Evolutionary conservation across 2,797 vertebrate genomes (phyloP).

Genomic region (Pangasius mekongensis): DNA sequence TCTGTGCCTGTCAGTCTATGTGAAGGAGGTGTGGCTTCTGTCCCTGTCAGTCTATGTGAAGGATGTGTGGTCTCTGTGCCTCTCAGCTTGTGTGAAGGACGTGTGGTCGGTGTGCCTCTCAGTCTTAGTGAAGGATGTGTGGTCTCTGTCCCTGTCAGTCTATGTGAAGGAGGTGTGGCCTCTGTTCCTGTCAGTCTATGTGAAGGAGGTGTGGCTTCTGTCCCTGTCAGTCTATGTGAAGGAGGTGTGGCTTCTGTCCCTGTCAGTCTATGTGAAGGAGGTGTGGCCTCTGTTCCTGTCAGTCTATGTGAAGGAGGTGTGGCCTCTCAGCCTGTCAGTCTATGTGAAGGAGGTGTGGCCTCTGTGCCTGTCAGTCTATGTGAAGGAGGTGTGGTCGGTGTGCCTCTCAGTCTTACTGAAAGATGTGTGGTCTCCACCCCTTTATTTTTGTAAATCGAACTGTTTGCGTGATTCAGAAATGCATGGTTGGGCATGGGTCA

Average conservation of each 20-base stretch:
- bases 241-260: too few species aligned
- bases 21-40: background rate
- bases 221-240: too few species aligned
- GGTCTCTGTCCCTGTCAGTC: too few species aligned
- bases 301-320: background rate
- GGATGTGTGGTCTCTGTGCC: background rate
- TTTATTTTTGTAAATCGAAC: background rate
- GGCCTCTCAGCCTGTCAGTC: background rate
- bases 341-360: background rate
- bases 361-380: background rate
- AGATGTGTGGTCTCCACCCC: background rate
- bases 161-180: too few species aligned
- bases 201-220: too few species aligned
- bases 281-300: too few species aligned
- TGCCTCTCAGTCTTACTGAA: background rate
- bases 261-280: too few species aligned
- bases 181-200: too few species aligned
- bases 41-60: background rate
- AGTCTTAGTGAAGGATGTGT: too few species aligned
- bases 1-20: background rate
- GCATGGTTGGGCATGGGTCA: background rate
- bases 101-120: background rate
- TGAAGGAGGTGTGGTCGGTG: too few species aligned
- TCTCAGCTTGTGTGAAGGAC: background rate
- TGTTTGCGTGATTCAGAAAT: background rate